A percentile compares a stretch with the other conserved stretches of the same genome.
These are phyloP conservation scores for Odontamblyopus rebecca DNA, from an alignment of 2,797 vertebrate species.

Conservation along the genomic window DNA sequence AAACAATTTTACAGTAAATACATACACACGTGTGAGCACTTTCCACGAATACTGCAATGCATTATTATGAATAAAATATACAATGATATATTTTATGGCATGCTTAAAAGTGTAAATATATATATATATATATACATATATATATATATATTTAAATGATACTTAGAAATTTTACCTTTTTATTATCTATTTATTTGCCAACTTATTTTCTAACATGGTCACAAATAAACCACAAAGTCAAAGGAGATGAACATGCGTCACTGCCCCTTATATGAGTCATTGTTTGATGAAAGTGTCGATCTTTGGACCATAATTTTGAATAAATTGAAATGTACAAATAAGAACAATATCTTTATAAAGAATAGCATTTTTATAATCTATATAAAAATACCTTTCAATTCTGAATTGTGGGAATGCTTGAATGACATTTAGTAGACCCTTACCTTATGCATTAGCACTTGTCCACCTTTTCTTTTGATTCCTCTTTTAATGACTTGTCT, in stretches of 20 bases:
- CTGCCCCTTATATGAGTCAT: constrained; percentile 7
- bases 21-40: background rate
- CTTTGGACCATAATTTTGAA: constrained; percentile 4
- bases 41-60: background rate
- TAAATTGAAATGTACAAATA: background rate
- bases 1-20: background rate
- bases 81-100: background rate
- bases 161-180: background rate
- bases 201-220: background rate
- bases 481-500: constrained; percentile 49
- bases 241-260: constrained; percentile 11
- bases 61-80: background rate
- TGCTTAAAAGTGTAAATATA: background rate
- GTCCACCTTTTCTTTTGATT: constrained; percentile 50
- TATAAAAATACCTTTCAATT: background rate
- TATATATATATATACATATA: background rate
- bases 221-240: constrained; percentile 19
- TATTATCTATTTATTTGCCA: background rate
- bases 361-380: background rate
- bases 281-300: constrained; percentile 5
- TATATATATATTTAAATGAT: background rate
- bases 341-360: background rate
- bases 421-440: constrained; percentile 17
- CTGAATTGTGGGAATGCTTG: background rate
- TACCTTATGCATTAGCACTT: constrained; percentile 20